phyloP scores from a whole-genome alignment of 2,888 invertebrate species.

The Lampropteryx suffumata region DNA sequence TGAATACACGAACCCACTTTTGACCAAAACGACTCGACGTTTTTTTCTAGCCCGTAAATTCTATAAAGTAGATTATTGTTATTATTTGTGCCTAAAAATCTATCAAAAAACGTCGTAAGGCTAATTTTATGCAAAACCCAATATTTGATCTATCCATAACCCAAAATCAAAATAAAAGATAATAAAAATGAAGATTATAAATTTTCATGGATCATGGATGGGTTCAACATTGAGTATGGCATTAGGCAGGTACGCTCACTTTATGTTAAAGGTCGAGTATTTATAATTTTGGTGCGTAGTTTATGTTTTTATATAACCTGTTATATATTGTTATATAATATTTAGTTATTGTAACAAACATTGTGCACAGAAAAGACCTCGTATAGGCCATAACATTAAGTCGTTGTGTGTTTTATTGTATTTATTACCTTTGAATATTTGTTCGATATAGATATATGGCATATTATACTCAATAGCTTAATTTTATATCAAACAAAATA shows the following conservation, averaged over 20 bases:
- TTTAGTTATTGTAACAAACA: slow-evolving; percentile 38
- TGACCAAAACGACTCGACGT: slow-evolving; percentile 1
- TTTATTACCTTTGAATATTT: background rate
- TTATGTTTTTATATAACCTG: background rate
- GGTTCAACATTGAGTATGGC: slow-evolving; percentile 6
- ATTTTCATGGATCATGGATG: no score
- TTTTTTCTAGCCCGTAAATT: slow-evolving; percentile 4
- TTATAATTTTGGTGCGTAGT: slow-evolving; percentile 9
- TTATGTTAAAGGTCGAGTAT: slow-evolving; percentile 2
- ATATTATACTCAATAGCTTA: no score
- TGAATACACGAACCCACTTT: background rate
- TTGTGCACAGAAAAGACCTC: slow-evolving; percentile 31
- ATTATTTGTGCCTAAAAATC: slow-evolving; percentile 23
- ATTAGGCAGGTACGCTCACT: slow-evolving; percentile 2
- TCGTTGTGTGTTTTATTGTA: slow-evolving; percentile 33
- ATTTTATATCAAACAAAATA: no score
- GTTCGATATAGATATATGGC: no score
- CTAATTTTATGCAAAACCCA: slow-evolving; percentile 7
- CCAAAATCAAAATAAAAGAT: background rate
- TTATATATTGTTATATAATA: background rate
- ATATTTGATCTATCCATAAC: background rate
- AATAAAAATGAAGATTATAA: no score
- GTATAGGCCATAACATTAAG: slow-evolving; percentile 30
- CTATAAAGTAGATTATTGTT: slow-evolving; percentile 22
- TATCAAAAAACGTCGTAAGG: slow-evolving; percentile 13